phyloP scores from a whole-genome alignment of 1,140 invertebrate genomes.

The Nylanderia fulva region DNA sequence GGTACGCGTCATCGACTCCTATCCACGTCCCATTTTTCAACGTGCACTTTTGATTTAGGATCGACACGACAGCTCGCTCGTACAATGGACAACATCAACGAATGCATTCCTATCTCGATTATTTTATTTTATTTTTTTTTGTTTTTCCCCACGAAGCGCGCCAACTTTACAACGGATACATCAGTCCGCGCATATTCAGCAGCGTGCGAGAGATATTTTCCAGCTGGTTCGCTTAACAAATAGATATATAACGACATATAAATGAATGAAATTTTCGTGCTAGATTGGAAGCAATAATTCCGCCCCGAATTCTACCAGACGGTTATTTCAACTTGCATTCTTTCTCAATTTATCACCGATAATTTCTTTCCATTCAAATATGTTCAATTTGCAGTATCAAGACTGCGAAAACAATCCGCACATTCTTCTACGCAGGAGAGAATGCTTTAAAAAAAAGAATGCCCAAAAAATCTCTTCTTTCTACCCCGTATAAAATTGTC shows the following conservation, averaged over 20 bases:
- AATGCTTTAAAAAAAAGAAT: no score
- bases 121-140: background rate
- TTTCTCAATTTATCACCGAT: conserved; percentile 50
- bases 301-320: conserved; percentile 7
- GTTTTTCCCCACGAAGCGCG: background rate
- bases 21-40: conserved; percentile 53
- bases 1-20: conserved; percentile 35
- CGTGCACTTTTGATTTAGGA: conserved; percentile 54
- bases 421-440: background rate
- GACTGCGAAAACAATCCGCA: background rate
- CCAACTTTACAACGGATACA: conserved; percentile 21
- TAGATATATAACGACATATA: conserved; percentile 31
- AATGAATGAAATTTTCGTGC: conserved; percentile 55
- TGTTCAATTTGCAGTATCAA: conserved; percentile 1
- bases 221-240: conserved; percentile 31
- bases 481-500: no score
- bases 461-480: no score
- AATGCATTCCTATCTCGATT: conserved; percentile 46
- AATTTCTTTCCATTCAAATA: conserved; percentile 45
- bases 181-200: conserved; percentile 16
- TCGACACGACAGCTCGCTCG: conserved; percentile 42
- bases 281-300: conserved; percentile 47
- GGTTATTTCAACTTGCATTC: conserved; percentile 53
- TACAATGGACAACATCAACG: conserved; percentile 46
- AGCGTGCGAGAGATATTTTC: conserved; percentile 12